phyloP scores from a whole-genome alignment of 2,797 vertebrate genomes.

The Eleutherodactylus coqui region DNA sequence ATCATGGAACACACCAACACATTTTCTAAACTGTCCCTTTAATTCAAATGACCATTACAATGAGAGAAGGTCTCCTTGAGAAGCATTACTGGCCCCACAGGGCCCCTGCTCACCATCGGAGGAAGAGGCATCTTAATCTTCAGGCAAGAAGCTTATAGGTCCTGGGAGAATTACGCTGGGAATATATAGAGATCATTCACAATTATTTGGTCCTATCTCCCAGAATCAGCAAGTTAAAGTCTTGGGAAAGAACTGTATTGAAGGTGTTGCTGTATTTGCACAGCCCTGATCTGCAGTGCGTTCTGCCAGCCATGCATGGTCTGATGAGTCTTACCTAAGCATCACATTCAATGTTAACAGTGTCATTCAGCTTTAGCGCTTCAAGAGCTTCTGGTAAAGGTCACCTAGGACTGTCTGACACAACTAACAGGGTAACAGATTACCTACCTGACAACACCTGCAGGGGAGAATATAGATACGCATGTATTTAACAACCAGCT shows the following conservation, averaged over 20 bases:
- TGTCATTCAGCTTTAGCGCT: neutral
- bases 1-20: rapidly evolving
- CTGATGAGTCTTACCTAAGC: neutral
- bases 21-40: neutral
- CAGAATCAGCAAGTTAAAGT: no score
- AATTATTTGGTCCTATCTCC: neutral
- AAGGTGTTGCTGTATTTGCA: neutral
- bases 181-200: neutral
- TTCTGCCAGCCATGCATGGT: neutral
- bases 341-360: neutral
- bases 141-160: neutral
- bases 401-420: neutral
- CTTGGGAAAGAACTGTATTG: neutral
- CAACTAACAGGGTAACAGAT: neutral
- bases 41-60: neutral
- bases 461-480: no score
- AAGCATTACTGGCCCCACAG: neutral
- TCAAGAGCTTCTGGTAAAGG: neutral
- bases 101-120: neutral
- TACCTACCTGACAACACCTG: no score
- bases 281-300: neutral
- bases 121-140: neutral
- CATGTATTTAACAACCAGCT: no score
- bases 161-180: neutral
- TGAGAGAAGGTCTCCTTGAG: neutral